phyloP scores from a whole-genome alignment of 2,113 vertebrate genomes.

The Petromus typicus region DNA sequence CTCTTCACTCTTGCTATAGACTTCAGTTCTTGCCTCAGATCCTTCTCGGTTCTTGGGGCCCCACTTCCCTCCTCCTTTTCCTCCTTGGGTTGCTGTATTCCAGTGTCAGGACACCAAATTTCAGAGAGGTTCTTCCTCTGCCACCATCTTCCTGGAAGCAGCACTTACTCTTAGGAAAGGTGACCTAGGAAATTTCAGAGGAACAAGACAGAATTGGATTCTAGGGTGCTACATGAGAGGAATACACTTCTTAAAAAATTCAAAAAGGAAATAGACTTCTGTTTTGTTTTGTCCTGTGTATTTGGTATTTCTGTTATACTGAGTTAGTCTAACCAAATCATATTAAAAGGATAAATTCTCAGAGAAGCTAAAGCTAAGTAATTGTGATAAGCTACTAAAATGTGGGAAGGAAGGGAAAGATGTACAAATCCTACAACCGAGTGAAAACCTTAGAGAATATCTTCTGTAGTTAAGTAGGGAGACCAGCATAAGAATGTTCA shows the following conservation, averaged over 20 bases:
- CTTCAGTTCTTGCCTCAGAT: too few species aligned
- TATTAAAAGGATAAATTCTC: slow-evolving; percentile 19
- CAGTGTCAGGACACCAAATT: too few species aligned
- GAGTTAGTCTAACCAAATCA: not conserved
- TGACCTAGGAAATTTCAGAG: not conserved
- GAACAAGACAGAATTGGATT: not conserved
- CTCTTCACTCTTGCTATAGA: too few species aligned
- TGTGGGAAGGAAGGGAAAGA: not conserved
- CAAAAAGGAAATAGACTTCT: not conserved
- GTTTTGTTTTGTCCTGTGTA: not conserved
- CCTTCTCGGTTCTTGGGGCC: too few species aligned
- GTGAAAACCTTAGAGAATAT: slow-evolving; percentile 14
- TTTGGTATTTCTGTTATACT: not conserved
- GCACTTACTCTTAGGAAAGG: not conserved
- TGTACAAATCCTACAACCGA: not conserved
- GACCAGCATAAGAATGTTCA: not conserved
- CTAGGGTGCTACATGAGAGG: not conserved
- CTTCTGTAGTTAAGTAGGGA: not conserved
- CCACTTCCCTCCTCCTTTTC: too few species aligned
- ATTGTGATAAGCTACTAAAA: slow-evolving; percentile 37
- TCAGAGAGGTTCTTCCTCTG: too few species aligned
- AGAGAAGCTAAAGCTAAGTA: slow-evolving; percentile 23
- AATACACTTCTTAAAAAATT: not conserved
- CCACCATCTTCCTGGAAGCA: too few species aligned
- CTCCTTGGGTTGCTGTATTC: too few species aligned